These are phyloP conservation scores for Smutsia temminckii DNA, from an alignment of 2,797 vertebrate genomes.

Conservation along the genomic window DNA sequence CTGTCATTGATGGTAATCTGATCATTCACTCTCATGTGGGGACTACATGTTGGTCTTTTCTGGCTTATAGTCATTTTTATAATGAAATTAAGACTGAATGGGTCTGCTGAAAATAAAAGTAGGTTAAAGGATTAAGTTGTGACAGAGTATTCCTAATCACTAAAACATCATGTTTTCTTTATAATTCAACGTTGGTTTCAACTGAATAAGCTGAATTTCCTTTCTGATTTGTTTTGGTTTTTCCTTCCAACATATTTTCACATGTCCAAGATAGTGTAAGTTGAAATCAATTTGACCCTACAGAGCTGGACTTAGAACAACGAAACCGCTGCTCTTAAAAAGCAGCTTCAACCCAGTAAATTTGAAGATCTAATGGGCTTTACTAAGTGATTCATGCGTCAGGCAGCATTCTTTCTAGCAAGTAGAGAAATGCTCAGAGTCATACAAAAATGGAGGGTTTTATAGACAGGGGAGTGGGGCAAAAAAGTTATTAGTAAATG, in stretches of 20 bases:
- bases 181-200: constrained; percentile 38
- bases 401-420: too few species aligned
- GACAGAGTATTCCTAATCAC: constrained; percentile 11
- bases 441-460: too few species aligned
- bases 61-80: neutral
- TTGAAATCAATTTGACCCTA: constrained; percentile 26
- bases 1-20: neutral
- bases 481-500: too few species aligned
- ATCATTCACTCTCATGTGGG: neutral
- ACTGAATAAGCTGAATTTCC: constrained; percentile 26
- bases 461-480: too few species aligned
- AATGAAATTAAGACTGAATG: neutral
- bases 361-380: too few species aligned
- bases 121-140: neutral
- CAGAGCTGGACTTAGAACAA: neutral
- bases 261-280: neutral
- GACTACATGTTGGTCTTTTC: neutral
- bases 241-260: neutral
- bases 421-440: too few species aligned
- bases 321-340: neutral
- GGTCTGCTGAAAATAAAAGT: constrained; percentile 22
- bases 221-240: constrained; percentile 15
- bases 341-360: too few species aligned
- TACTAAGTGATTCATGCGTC: too few species aligned
- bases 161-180: neutral